Percentiles rank a stretch among this genome's conserved stretches.
These are phyloP conservation scores for Mareca penelope DNA, from an alignment of 2,797 vertebrate genomes.

Conservation along the genomic window DNA sequence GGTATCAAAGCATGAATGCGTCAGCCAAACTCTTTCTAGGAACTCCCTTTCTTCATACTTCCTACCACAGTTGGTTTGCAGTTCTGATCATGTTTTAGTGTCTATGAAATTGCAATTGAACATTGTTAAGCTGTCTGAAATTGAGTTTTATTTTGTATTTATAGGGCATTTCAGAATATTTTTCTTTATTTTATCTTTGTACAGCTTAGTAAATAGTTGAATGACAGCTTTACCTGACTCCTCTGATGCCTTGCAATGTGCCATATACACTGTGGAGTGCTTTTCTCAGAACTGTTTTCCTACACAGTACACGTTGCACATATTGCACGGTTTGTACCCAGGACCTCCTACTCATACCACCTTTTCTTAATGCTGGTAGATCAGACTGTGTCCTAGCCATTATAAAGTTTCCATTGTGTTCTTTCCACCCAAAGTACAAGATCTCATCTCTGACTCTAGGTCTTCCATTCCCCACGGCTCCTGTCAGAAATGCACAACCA, in stretches of 20 bases:
- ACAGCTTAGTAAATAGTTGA: not conserved
- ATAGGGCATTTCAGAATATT: not conserved
- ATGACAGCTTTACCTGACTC: not conserved
- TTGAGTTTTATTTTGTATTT: not conserved
- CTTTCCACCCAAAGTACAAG: not conserved
- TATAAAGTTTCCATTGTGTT: not conserved
- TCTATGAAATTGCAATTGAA: not conserved
- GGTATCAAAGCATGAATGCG: not conserved
- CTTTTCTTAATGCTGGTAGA: not conserved
- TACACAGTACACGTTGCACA: not conserved
- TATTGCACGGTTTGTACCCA: not conserved
- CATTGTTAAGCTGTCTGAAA: not conserved
- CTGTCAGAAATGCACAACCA: not conserved
- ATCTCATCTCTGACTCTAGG: not conserved
- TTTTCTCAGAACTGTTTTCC: not conserved
- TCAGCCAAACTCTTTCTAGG: not conserved
- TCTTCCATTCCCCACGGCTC: not conserved
- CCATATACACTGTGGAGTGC: accelerated
- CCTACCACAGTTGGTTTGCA: not conserved
- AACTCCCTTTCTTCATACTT: not conserved
- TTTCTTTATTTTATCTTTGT: not conserved
- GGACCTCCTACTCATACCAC: not conserved
- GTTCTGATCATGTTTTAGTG: not conserved
- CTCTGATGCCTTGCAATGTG: not conserved
- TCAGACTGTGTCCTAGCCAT: not conserved